Evolutionary conservation across 2,113 vertebrate genomes (phyloP).

Genomic region (Lasiurus borealis): DNA sequence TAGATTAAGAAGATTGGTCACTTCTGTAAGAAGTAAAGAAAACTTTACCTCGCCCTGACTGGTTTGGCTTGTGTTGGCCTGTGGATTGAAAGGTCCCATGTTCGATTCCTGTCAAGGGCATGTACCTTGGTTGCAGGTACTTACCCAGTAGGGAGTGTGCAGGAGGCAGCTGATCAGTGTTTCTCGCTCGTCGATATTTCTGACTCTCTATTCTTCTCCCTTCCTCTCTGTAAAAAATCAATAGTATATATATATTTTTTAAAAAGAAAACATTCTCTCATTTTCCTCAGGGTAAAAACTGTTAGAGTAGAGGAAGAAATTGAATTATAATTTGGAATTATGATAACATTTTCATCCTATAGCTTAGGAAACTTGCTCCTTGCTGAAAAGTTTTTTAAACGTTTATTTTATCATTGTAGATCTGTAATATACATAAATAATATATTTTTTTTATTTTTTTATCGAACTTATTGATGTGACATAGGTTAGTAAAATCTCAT

Average conservation of each 20-base stretch:
- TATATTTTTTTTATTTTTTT: not conserved
- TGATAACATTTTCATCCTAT: not conserved
- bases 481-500: not conserved
- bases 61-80: no score
- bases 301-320: constrained; percentile 14
- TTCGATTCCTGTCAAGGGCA: no score
- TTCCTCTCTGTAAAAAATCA: no score
- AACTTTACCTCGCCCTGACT: not conserved
- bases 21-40: not conserved
- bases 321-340: not conserved
- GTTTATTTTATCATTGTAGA: not conserved
- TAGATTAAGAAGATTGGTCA: not conserved
- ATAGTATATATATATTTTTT: no score
- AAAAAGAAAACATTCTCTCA: not conserved
- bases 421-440: not conserved
- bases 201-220: no score
- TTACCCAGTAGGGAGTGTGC: no score
- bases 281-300: constrained; percentile 32
- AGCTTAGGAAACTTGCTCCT: not conserved
- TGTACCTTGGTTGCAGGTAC: no score
- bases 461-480: not conserved
- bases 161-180: no score
- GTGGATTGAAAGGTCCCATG: no score
- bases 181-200: no score
- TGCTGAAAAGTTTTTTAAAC: constrained; percentile 34